phyloP scores from a whole-genome alignment of 2,888 invertebrate genomes.

The Hecatera dysodea region DNA sequence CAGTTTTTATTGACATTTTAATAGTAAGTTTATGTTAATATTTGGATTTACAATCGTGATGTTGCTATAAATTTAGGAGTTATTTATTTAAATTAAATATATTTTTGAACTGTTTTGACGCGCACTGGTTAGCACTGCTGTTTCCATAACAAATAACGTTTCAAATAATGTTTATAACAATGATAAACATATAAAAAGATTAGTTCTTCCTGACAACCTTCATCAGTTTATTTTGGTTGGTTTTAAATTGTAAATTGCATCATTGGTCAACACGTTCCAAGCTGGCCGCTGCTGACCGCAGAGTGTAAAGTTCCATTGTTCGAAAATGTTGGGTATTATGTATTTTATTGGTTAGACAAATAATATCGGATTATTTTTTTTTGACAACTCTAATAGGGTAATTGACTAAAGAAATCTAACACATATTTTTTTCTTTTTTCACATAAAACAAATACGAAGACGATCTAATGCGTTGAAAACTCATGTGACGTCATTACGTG shows the following conservation, averaged over 20 bases:
- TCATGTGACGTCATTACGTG: too few species aligned
- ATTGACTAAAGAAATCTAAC: too few species aligned
- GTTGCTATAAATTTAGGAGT: background rate
- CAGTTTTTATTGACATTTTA: too few species aligned
- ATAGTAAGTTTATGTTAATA: constrained; percentile 34
- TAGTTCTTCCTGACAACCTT: background rate
- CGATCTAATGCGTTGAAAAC: too few species aligned
- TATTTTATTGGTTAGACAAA: too few species aligned
- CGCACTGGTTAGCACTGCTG: background rate
- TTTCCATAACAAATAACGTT: background rate
- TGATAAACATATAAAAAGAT: constrained; percentile 2
- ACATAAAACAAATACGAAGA: too few species aligned
- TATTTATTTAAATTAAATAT: constrained; percentile 16
- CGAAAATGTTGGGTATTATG: too few species aligned
- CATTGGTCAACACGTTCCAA: background rate
- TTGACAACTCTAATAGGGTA: too few species aligned
- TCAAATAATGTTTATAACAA: background rate
- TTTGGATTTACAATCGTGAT: constrained; percentile 19
- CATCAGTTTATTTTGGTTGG: background rate
- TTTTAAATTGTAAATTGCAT: background rate
- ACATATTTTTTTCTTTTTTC: too few species aligned
- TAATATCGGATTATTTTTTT: too few species aligned
- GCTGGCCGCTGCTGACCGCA: too few species aligned
- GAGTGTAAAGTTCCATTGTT: too few species aligned
- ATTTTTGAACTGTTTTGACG: constrained; percentile 31